A percentile compares a stretch with the other conserved stretches of the same genome.
These are phyloP conservation scores for Gonioctena quinquepunctata DNA, from an alignment of 1,140 invertebrate species.

Conservation along the genomic window DNA sequence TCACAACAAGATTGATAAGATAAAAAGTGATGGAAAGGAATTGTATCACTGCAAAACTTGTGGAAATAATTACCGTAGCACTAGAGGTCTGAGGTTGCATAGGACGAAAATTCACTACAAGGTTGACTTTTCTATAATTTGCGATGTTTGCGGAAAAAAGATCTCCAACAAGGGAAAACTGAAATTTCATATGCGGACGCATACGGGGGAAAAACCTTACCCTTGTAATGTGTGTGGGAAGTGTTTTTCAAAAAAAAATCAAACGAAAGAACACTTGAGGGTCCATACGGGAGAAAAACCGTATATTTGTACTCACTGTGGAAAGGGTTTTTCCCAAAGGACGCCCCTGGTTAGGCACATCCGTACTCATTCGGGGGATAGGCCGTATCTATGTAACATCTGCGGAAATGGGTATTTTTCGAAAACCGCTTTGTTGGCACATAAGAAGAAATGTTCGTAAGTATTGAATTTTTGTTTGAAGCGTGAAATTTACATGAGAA, in stretches of 20 bases:
- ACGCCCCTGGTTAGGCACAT: constrained; percentile 63
- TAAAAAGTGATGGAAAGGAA: too few relatives aligned
- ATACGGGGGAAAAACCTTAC: constrained; percentile 63
- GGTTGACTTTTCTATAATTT: constrained; percentile 54
- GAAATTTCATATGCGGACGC: constrained; percentile 57
- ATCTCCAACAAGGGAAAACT: constrained; percentile 48
- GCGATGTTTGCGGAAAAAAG: constrained; percentile 51
- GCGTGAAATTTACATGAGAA: too few relatives aligned
- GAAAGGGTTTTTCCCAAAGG: constrained; percentile 69
- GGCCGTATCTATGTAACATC: constrained; percentile 55
- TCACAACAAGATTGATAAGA: too few relatives aligned
- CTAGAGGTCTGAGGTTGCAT: not conserved
- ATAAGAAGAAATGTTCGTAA: constrained; percentile 60
- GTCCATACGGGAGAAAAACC: constrained; percentile 59
- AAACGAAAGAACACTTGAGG: constrained; percentile 55
- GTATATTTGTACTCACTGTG: constrained; percentile 61
- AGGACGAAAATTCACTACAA: constrained; percentile 9
- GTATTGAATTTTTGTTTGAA: too few relatives aligned
- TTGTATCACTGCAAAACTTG: constrained; percentile 45
- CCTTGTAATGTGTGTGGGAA: constrained; percentile 59
- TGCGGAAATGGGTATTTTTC: constrained; percentile 60
- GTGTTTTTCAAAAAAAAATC: constrained; percentile 54
- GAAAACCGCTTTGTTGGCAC: constrained; percentile 63
- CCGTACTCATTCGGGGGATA: constrained; percentile 53
- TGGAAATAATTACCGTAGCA: constrained; percentile 43